phyloP scores from a whole-genome alignment of 2,888 invertebrate species.

The Hylaea fasciaria region DNA sequence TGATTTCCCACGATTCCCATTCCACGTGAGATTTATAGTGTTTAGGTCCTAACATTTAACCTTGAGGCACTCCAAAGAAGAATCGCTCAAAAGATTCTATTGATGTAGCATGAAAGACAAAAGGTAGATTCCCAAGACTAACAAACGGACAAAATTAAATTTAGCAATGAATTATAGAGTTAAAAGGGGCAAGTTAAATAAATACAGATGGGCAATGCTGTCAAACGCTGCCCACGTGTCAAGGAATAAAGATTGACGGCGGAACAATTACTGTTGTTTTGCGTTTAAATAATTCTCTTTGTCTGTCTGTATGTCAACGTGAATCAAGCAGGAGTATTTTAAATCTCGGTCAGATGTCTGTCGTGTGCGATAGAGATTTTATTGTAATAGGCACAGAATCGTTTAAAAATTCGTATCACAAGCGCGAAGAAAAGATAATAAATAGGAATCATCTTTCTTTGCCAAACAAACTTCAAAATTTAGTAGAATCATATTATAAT shows the following conservation, averaged over 20 bases:
- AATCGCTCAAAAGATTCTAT: slow-evolving; percentile 41
- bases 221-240: slow-evolving; percentile 61
- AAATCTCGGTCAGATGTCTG: slow-evolving; percentile 61
- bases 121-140: slow-evolving; percentile 31
- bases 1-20: slow-evolving; percentile 20
- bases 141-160: slow-evolving; percentile 42
- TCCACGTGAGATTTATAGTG: slow-evolving; percentile 30
- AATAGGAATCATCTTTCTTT: slow-evolving; percentile 20
- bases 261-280: slow-evolving; percentile 57
- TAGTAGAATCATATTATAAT: slow-evolving; percentile 8
- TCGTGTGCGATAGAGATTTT: slow-evolving; percentile 38
- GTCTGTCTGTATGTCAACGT: slow-evolving; percentile 52
- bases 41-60: slow-evolving; percentile 41
- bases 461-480: slow-evolving; percentile 17
- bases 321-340: slow-evolving; percentile 63
- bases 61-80: slow-evolving; percentile 46
- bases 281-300: slow-evolving; percentile 53
- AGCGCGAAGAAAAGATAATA: slow-evolving; percentile 21
- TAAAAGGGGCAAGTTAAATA: slow-evolving; percentile 52
- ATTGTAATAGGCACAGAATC: slow-evolving; percentile 29
- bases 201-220: slow-evolving; percentile 57
- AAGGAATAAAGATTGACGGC: slow-evolving; percentile 54
- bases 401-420: slow-evolving; percentile 33
- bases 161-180: slow-evolving; percentile 41
- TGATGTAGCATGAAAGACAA: slow-evolving; percentile 44